Evolutionary conservation across 2,888 invertebrate species (phyloP).

Genomic region (Chesias legatella): DNA sequence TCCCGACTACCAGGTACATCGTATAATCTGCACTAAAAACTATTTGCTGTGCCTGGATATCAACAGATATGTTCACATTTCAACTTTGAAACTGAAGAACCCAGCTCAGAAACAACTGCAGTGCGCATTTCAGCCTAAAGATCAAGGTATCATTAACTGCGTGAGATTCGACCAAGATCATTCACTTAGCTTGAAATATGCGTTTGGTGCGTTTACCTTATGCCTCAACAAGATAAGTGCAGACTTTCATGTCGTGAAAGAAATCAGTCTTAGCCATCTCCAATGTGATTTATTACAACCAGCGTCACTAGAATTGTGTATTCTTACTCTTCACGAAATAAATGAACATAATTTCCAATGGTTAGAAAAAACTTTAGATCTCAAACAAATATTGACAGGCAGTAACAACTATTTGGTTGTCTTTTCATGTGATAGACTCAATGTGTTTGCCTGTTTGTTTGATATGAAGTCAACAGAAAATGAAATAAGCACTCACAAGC

Average conservation of each 20-base stretch:
- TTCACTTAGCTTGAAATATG: conserved; percentile 45
- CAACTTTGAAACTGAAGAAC: conserved; percentile 54
- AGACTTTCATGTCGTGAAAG: conserved; percentile 43
- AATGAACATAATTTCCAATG: conserved; percentile 24
- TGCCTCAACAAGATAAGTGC: conserved; percentile 42
- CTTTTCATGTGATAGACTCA: conserved; percentile 46
- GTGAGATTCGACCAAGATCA: conserved; percentile 31
- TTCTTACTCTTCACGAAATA: conserved; percentile 32
- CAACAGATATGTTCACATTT: conserved; percentile 46
- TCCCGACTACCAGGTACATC: conserved; percentile 49
- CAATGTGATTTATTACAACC: conserved; percentile 22
- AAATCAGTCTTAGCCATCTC: conserved; percentile 26
- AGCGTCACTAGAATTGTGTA: conserved; percentile 29
- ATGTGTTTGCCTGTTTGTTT: conserved; percentile 45
- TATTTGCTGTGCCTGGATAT: conserved; percentile 54
- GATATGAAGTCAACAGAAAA: conserved; percentile 32
- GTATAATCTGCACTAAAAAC: conserved; percentile 44
- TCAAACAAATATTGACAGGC: conserved; percentile 15
- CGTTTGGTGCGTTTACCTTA: conserved; percentile 38
- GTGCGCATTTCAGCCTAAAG: conserved; percentile 42
- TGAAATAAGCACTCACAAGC: conserved; percentile 36
- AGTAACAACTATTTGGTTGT: conserved; percentile 34
- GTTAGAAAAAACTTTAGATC: conserved; percentile 30
- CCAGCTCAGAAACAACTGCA: conserved; percentile 43
- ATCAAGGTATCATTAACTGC: conserved; percentile 35